phyloP scores from a whole-genome alignment of 2,888 invertebrate genomes.

The Stenotaenia linearis region DNA sequence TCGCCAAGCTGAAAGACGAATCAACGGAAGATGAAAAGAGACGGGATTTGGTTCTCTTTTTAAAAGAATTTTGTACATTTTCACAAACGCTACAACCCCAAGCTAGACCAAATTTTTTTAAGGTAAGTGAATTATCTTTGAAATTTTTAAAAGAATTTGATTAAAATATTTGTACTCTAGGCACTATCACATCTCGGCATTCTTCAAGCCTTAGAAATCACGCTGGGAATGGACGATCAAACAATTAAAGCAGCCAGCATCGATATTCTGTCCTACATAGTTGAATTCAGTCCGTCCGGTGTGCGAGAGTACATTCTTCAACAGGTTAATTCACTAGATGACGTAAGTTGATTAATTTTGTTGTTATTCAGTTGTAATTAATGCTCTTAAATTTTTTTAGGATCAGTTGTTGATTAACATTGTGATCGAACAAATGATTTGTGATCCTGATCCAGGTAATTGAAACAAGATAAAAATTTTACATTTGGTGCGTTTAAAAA shows the following conservation, averaged over 20 bases:
- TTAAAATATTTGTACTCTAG: constrained; percentile 42
- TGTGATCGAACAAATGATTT: constrained; percentile 96
- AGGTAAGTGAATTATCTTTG: constrained; percentile 51
- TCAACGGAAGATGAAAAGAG: constrained; percentile 76
- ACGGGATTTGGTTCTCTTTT: constrained; percentile 89
- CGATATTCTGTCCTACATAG: constrained; percentile 95
- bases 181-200: constrained; percentile 82
- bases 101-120: constrained; percentile 95
- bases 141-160: background rate
- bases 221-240: constrained; percentile 82
- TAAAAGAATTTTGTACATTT: constrained; percentile 98
- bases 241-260: constrained; percentile 94
- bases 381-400: constrained; percentile 50
- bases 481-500: too few species aligned
- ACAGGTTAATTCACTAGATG: constrained; percentile 81
- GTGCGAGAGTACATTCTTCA: constrained; percentile 94
- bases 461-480: too few species aligned
- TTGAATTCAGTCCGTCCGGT: constrained; percentile 95
- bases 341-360: constrained; percentile 57
- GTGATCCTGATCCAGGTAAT: constrained; percentile 77
- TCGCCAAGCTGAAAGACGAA: constrained; percentile 84
- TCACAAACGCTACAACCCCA: constrained; percentile 96
- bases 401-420: constrained; percentile 84
- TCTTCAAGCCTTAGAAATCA: constrained; percentile 82
- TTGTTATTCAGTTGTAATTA: too few species aligned